A percentile compares a stretch with the other conserved stretches of the same genome.
Evolutionary conservation across 2,113 vertebrate species (phyloP).

Genomic region (Callionymus lyra): DNA sequence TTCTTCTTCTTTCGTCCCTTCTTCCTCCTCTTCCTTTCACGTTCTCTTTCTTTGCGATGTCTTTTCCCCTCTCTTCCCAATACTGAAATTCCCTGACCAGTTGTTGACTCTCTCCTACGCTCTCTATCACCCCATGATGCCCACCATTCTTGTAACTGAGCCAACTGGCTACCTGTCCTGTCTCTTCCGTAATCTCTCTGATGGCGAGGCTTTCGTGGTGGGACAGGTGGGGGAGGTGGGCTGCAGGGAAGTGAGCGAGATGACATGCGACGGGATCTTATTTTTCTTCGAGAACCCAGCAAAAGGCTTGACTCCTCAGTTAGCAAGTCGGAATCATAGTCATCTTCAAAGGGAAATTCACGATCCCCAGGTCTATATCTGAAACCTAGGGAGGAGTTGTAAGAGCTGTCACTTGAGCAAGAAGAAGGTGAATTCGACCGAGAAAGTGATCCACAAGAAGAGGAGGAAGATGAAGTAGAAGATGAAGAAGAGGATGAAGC

Average conservation of each 20-base stretch:
- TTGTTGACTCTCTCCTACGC: constrained; percentile 20
- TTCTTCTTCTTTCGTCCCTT: constrained; percentile 69
- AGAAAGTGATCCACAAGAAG: constrained; percentile 60
- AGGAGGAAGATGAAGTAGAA: constrained; percentile 58
- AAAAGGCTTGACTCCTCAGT: constrained; percentile 72
- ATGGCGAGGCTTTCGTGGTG: constrained; percentile 65
- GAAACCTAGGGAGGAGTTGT: constrained; percentile 66
- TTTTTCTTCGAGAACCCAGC: constrained; percentile 54
- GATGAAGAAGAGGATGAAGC: constrained; percentile 65
- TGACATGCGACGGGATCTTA: constrained; percentile 59
- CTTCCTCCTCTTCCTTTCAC: constrained; percentile 64
- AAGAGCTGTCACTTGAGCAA: constrained; percentile 56
- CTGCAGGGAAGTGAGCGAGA: constrained; percentile 66
- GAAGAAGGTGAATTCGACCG: constrained; percentile 63
- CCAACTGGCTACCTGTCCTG: constrained; percentile 56
- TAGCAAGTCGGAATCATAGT: constrained; percentile 62
- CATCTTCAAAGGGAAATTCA: constrained; percentile 43
- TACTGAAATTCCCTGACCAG: constrained; percentile 11
- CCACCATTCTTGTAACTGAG: constrained; percentile 73
- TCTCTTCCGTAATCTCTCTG: constrained; percentile 52
- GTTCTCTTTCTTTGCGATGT: constrained; percentile 65
- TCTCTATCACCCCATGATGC: constrained; percentile 67
- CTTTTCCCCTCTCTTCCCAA: constrained; percentile 52
- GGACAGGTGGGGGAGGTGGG: constrained; percentile 67
- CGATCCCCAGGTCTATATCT: constrained; percentile 55